Evolutionary conservation across 1,140 invertebrate genomes (phyloP).

Genomic region (Brachionus manjavacas): DNA sequence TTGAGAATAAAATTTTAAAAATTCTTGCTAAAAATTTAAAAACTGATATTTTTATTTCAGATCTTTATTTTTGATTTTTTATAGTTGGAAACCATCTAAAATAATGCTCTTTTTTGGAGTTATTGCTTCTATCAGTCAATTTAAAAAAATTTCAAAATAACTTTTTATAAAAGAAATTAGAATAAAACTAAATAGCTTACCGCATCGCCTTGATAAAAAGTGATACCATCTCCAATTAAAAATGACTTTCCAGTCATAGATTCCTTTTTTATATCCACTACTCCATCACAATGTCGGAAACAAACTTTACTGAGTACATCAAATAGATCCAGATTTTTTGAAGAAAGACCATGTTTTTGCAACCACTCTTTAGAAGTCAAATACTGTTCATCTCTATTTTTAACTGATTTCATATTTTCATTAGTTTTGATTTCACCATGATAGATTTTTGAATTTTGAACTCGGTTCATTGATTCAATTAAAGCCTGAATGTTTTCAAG

Average conservation of each 20-base stretch:
- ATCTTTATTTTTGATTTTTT: too few relatives aligned
- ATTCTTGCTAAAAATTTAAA: too few relatives aligned
- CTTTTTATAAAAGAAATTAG: not conserved
- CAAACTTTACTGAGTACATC: conserved; percentile 53
- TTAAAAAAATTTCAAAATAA: too few relatives aligned
- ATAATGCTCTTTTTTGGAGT: too few relatives aligned
- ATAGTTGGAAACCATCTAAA: too few relatives aligned
- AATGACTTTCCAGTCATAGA: conserved; percentile 42
- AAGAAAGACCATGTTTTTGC: conserved; percentile 50
- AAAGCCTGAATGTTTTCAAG: conserved; percentile 51
- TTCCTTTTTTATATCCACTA: conserved; percentile 49
- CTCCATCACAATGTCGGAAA: conserved; percentile 56
- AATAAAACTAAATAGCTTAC: not conserved
- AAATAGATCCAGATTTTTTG: conserved; percentile 51
- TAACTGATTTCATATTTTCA: not conserved
- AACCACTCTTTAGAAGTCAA: conserved; percentile 56
- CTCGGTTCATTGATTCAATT: conserved; percentile 49
- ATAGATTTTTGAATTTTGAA: conserved; percentile 44
- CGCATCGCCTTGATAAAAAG: not conserved
- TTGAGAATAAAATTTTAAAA: too few relatives aligned
- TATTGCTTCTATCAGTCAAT: too few relatives aligned
- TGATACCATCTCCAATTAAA: not conserved
- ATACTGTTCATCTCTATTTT: conserved; percentile 49
- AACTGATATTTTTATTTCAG: too few relatives aligned
- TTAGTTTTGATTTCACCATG: not conserved